Percentiles rank a stretch among this genome's conserved stretches.
These are phyloP conservation scores for Danaus melanippus DNA, from an alignment of 1,140 invertebrate species.

Conservation along the genomic window DNA sequence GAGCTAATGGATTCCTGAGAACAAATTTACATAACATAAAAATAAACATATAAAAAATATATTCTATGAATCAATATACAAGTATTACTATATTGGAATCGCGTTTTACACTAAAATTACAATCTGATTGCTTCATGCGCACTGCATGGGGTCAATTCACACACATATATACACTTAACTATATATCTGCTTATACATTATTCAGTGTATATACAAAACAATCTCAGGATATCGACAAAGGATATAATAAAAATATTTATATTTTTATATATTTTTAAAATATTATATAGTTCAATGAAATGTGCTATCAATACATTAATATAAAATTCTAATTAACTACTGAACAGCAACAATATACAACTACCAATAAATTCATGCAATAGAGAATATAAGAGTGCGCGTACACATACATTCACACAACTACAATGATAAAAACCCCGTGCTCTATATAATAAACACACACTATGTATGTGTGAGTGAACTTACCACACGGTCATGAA, in stretches of 20 bases:
- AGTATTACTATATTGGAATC: neutral
- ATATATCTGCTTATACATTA: slow-evolving; percentile 3
- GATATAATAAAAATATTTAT: too few relatives aligned
- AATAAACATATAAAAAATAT: slow-evolving; percentile 4
- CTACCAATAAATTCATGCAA: too few relatives aligned
- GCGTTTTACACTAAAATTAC: too few relatives aligned
- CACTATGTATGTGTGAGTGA: slow-evolving; percentile 31
- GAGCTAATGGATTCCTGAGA: slow-evolving; percentile 93
- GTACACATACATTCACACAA: slow-evolving; percentile 2
- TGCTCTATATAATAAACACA: slow-evolving; percentile 28
- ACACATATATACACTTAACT: slow-evolving; percentile 3
- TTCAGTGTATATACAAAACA: too few relatives aligned
- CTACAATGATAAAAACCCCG: slow-evolving; percentile 19
- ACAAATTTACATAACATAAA: slow-evolving; percentile 29
- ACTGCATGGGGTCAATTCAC: too few relatives aligned
- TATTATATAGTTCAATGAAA: slow-evolving; percentile 4
- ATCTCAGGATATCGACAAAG: too few relatives aligned
- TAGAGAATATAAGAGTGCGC: slow-evolving; percentile 1
- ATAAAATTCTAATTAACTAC: too few relatives aligned
- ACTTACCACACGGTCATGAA: slow-evolving; percentile 92
- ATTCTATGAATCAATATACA: slow-evolving; percentile 1
- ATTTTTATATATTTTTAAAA: too few relatives aligned
- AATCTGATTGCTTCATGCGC: too few relatives aligned
- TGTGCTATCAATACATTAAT: slow-evolving; percentile 6
- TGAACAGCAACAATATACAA: too few relatives aligned